These are phyloP conservation scores for Drosophila cognata DNA, from an alignment of 2,888 invertebrate species.

Conservation along the genomic window DNA sequence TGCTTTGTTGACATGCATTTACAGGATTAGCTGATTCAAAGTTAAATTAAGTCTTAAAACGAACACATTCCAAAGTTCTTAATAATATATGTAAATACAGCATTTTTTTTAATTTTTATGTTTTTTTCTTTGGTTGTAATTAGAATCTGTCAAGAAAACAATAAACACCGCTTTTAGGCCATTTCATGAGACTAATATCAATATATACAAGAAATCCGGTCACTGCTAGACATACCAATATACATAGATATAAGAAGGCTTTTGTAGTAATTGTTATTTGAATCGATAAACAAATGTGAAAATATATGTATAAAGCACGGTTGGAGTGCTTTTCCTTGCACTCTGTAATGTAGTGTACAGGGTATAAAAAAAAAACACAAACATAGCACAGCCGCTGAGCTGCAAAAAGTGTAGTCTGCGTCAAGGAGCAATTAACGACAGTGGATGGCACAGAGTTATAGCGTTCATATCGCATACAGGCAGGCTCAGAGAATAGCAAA, in stretches of 20 bases:
- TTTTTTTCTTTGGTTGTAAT: not conserved
- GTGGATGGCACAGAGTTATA: slow-evolving; percentile 74
- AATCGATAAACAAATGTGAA: not conserved
- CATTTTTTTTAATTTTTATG: not conserved
- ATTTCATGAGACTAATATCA: not conserved
- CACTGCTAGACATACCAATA: not conserved
- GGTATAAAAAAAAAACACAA: slow-evolving; percentile 31
- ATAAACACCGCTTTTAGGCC: not conserved
- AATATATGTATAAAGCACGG: not conserved
- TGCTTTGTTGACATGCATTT: not conserved
- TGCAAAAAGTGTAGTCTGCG: slow-evolving; percentile 70
- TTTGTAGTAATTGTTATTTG: not conserved
- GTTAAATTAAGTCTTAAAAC: not conserved
- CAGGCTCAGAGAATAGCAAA: slow-evolving; percentile 42
- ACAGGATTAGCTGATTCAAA: not conserved
- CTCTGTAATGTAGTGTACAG: slow-evolving; percentile 8
- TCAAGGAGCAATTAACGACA: slow-evolving; percentile 81
- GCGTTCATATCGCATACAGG: slow-evolving; percentile 63
- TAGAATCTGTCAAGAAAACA: not conserved
- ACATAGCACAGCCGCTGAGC: slow-evolving; percentile 30
- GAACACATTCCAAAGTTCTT: not conserved
- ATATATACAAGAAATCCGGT: not conserved
- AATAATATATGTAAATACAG: not conserved
- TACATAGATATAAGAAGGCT: not conserved
- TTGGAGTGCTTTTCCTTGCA: not conserved